phyloP scores from a whole-genome alignment of 2,888 invertebrate species.

The Lepeophtheirus nordmannii region DNA sequence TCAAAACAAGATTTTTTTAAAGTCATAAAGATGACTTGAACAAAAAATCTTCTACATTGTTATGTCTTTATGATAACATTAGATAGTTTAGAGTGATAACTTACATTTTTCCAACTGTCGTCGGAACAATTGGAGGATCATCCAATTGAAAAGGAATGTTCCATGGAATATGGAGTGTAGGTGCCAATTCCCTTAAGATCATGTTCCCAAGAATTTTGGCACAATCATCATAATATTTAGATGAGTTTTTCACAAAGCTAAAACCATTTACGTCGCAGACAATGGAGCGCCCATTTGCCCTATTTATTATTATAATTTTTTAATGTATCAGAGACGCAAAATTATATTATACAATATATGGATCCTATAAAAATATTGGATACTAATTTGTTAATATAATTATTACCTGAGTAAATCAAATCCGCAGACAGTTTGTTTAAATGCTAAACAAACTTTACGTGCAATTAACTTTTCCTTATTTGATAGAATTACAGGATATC shows the following conservation, averaged over 20 bases:
- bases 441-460: conserved; percentile 85
- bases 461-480: conserved; percentile 96
- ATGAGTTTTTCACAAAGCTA: conserved; percentile 98
- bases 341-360: neutral
- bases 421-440: conserved; percentile 97
- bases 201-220: conserved; percentile 96
- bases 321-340: neutral
- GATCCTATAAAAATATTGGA: neutral
- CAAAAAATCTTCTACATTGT: neutral
- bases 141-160: conserved; percentile 90
- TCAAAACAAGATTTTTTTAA: neutral
- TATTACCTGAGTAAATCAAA: conserved; percentile 86
- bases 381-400: neutral
- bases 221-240: conserved; percentile 99
- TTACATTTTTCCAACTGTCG: conserved; percentile 92
- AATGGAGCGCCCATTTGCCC: conserved; percentile 95
- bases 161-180: conserved; percentile 91
- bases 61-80: neutral
- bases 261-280: conserved; percentile 99
- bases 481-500: conserved; percentile 93
- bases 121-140: conserved; percentile 96
- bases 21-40: too few species aligned
- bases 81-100: conserved; percentile 24
- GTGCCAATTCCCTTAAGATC: conserved; percentile 84
- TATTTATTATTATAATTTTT: conserved; percentile 33